Conservation (phyloP, 2,888 invertebrate species). For the Lissocephala sabroskyi region DNA sequence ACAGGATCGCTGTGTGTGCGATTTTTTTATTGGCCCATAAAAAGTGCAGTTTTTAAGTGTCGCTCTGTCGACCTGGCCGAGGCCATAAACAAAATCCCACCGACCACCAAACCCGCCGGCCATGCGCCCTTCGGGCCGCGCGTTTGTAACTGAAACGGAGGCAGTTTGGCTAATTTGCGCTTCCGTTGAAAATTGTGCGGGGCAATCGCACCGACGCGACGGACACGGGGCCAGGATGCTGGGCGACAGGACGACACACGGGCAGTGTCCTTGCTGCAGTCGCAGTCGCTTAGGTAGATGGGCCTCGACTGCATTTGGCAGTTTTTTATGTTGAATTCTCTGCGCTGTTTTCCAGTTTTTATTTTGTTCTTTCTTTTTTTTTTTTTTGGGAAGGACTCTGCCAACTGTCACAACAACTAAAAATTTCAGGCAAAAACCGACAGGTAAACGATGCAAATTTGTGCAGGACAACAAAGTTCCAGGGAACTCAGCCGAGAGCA, state of each 20-base stretch:
- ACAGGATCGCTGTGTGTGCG: conserved; percentile 19
- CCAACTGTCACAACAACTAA: conserved; percentile 25
- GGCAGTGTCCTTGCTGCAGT: conserved; percentile 2
- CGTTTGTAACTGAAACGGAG: conserved; percentile 26
- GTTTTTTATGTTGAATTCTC: conserved; percentile 44
- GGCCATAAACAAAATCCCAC: conserved; percentile 40
- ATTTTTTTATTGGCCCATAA: conserved; percentile 29
- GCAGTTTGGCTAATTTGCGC: conserved; percentile 50
- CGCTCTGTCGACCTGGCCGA: conserved; percentile 2
- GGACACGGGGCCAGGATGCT: conserved; percentile 40
- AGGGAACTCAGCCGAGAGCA: no score
- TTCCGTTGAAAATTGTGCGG: conserved; percentile 49
- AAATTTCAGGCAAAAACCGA: conserved; percentile 5
- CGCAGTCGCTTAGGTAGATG: conserved; percentile 39
- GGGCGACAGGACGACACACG: conserved; percentile 27
- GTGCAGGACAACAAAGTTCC: no score
- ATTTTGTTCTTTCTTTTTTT: no score
- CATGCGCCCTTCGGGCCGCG: no score
- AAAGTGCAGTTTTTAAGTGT: conserved; percentile 35
- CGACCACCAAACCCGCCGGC: no score
- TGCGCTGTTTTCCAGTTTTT: no score
- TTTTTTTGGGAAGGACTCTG: conserved; percentile 12
- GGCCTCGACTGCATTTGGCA: conserved; percentile 44
- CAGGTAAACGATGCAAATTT: conserved; percentile 3
- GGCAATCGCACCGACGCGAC: not conserved